phyloP scores from a whole-genome alignment of 2,888 invertebrate species.

The Stratiomys singularior region DNA sequence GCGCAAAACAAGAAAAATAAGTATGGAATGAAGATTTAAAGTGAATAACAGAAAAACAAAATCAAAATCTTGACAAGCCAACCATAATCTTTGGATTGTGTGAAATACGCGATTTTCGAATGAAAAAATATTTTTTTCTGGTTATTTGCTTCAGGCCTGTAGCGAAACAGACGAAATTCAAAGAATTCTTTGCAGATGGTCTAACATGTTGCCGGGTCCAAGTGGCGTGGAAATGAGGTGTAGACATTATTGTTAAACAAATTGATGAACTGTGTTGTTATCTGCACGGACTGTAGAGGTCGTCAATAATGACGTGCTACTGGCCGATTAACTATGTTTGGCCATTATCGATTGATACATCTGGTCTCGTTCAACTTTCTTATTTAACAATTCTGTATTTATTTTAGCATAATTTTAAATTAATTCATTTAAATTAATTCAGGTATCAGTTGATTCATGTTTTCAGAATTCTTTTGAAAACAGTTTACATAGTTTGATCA shows the following conservation, averaged over 20 bases:
- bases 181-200: too few species aligned
- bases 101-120: neutral
- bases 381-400: too few species aligned
- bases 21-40: neutral
- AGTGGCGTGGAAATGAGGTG: neutral
- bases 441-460: too few species aligned
- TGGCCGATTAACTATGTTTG: neutral
- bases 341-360: too few species aligned
- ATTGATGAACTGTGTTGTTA: neutral
- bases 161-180: too few species aligned
- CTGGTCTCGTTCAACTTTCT: too few species aligned
- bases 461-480: too few species aligned
- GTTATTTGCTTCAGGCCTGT: too few species aligned
- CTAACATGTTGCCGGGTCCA: neutral
- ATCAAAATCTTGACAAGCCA: neutral
- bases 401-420: too few species aligned
- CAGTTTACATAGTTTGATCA: too few species aligned
- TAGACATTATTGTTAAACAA: slow-evolving; percentile 7
- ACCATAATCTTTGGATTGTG: slow-evolving; percentile 11
- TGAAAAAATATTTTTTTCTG: neutral
- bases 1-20: neutral
- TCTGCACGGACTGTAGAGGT: neutral
- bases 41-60: neutral
- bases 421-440: too few species aligned
- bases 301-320: neutral